Evolutionary conservation across 2,113 vertebrate genomes (phyloP).

Genomic region (Poicephalus gulielmi): DNA sequence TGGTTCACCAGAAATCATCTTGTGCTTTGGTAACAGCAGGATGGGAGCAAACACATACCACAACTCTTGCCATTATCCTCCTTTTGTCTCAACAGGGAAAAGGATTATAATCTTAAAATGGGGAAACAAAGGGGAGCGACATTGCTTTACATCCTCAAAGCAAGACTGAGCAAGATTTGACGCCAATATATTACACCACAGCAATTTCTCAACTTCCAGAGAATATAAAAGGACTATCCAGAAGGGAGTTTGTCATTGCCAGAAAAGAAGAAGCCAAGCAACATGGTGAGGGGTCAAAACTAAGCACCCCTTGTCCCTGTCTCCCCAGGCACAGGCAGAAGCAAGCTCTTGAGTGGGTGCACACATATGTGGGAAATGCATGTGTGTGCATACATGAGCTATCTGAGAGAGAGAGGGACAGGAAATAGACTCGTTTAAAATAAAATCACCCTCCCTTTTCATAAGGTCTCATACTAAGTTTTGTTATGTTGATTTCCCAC

Average conservation of each 20-base stretch:
- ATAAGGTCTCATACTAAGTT: neutral
- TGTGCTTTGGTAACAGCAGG: neutral
- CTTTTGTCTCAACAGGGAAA: neutral
- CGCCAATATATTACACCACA: neutral
- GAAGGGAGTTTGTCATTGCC: neutral
- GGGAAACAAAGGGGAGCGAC: neutral
- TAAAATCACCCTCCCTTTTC: neutral
- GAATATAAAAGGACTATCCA: neutral
- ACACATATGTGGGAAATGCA: accelerated
- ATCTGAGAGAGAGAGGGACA: neutral
- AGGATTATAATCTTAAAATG: neutral
- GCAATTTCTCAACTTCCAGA: neutral
- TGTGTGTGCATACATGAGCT: neutral
- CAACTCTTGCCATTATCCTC: neutral
- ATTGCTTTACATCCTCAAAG: neutral
- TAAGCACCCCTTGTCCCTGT: neutral
- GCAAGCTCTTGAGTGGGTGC: neutral
- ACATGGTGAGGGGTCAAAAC: accelerated
- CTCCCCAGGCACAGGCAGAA: neutral
- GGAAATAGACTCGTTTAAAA: neutral
- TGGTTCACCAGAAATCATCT: neutral
- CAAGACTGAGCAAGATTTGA: neutral
- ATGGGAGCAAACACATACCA: neutral
- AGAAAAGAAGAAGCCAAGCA: neutral
- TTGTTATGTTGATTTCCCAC: neutral